phyloP scores from a whole-genome alignment of 2,113 vertebrate genomes.

The Prochilodus magdalenae region DNA sequence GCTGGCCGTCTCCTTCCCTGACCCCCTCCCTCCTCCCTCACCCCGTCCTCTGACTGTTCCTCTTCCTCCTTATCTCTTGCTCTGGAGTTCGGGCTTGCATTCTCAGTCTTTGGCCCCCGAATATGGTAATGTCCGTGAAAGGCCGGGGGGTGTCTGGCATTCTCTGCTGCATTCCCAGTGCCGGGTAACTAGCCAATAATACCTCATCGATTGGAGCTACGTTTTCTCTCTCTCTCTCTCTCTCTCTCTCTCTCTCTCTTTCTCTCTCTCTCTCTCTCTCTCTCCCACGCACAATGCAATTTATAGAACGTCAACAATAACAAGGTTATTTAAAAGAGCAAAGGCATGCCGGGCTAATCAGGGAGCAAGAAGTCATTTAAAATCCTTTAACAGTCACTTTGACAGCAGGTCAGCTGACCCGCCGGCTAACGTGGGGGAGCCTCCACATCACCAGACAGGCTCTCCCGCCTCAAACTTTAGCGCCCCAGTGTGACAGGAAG shows the following conservation, averaged over 20 bases:
- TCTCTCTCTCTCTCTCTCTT: neutral
- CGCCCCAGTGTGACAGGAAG: constrained; percentile 45
- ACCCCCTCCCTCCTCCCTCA: neutral
- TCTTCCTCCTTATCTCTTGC: constrained; percentile 21
- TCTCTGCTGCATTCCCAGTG: constrained; percentile 25
- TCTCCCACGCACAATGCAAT: constrained; percentile 43
- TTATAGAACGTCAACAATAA: constrained; percentile 73
- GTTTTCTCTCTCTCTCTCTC: neutral
- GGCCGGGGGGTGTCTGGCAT: constrained; percentile 38
- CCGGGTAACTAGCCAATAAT: constrained; percentile 29
- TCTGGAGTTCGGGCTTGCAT: constrained; percentile 44
- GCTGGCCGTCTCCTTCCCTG: constrained; percentile 48
- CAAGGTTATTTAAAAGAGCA: constrained; percentile 76
- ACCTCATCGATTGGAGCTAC: constrained; percentile 49
- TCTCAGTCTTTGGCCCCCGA: constrained; percentile 52
- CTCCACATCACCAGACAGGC: neutral
- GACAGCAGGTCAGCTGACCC: constrained; percentile 74
- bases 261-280: neutral
- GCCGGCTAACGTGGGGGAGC: constrained; percentile 58
- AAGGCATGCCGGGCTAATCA: constrained; percentile 75
- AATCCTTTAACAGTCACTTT: constrained; percentile 80
- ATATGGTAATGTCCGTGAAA: constrained; percentile 58
- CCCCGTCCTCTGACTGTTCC: constrained; percentile 29
- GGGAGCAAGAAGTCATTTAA: constrained; percentile 77
- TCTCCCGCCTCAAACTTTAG: constrained; percentile 56